A percentile compares a stretch with the other conserved stretches of the same genome.
phyloP scores from a whole-genome alignment of 2,888 invertebrate species.

The Dryobota labecula region DNA sequence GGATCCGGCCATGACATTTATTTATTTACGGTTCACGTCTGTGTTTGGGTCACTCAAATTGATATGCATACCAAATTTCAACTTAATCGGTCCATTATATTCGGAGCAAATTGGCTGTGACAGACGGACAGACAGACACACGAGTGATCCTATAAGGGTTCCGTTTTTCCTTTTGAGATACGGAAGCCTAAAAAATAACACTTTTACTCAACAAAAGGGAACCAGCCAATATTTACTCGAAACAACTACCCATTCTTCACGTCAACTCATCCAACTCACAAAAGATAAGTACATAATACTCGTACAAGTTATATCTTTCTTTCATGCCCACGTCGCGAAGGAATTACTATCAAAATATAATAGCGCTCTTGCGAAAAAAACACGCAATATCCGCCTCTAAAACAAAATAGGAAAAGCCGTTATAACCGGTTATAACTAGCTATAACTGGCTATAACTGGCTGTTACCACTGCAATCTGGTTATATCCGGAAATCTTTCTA shows the following conservation, averaged over 20 bases:
- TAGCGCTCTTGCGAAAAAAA: conserved; percentile 35
- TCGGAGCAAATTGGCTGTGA: too few species aligned
- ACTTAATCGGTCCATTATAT: too few species aligned
- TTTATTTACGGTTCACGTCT: too few species aligned
- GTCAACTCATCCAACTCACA: conserved; percentile 30
- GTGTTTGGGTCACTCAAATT: too few species aligned
- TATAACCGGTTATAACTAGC: conserved; percentile 56
- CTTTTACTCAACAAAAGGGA: conserved; percentile 26
- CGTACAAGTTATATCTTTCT: conserved; percentile 17
- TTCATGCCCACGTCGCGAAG: conserved; percentile 11
- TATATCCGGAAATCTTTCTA: conserved; percentile 71
- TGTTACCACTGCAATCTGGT: conserved; percentile 66
- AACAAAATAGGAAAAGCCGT: conserved; percentile 54
- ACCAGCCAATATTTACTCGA: conserved; percentile 34
- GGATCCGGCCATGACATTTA: too few species aligned
- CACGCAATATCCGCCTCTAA: conserved; percentile 36
- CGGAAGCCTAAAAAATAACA: too few species aligned
- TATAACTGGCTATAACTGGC: conserved; percentile 53
- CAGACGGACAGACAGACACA: too few species aligned
- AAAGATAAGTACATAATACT: conserved; percentile 42
- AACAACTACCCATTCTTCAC: conserved; percentile 30
- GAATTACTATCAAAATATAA: conserved; percentile 44
- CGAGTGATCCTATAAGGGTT: too few species aligned
- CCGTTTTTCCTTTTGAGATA: too few species aligned
- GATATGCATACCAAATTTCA: too few species aligned